A percentile compares a stretch with the other conserved stretches of the same genome.
Conservation (phyloP, 2,888 invertebrate genomes). For the Cephus pygmeus region DNA sequence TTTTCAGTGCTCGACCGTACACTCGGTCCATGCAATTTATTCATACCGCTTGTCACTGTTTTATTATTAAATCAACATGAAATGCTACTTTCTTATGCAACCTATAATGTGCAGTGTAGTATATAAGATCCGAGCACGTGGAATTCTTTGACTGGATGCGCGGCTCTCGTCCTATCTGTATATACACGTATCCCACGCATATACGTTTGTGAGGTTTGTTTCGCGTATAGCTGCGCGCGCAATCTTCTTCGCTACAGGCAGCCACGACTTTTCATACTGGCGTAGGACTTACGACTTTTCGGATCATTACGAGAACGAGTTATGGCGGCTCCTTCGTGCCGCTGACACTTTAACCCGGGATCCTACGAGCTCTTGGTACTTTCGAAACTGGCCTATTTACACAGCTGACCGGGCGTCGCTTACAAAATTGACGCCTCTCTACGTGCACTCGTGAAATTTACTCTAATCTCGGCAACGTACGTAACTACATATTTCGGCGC, state of each 20-base stretch:
- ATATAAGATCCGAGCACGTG: too few species aligned
- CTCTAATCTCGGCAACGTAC: too few species aligned
- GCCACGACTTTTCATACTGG: not conserved
- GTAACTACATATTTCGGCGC: too few species aligned
- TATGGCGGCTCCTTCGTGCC: not conserved
- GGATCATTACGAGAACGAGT: not conserved
- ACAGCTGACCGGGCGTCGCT: not conserved
- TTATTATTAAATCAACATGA: too few species aligned
- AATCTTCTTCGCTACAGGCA: not conserved
- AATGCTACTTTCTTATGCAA: too few species aligned
- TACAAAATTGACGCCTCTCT: not conserved
- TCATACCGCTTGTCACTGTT: too few species aligned
- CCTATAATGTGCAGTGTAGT: too few species aligned
- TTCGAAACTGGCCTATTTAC: conserved; percentile 7
- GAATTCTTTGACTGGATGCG: too few species aligned
- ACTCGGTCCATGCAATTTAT: too few species aligned
- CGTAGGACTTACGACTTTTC: not conserved
- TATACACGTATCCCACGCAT: too few species aligned
- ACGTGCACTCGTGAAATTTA: not conserved
- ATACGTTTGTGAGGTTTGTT: not conserved
- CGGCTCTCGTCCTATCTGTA: too few species aligned
- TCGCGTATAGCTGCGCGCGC: not conserved
- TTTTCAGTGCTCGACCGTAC: too few species aligned
- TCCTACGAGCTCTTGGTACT: not conserved
- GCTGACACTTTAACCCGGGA: conserved; percentile 1